Evolutionary conservation across 2,888 invertebrate genomes (phyloP).

Genomic region (Tridacna gigas): DNA sequence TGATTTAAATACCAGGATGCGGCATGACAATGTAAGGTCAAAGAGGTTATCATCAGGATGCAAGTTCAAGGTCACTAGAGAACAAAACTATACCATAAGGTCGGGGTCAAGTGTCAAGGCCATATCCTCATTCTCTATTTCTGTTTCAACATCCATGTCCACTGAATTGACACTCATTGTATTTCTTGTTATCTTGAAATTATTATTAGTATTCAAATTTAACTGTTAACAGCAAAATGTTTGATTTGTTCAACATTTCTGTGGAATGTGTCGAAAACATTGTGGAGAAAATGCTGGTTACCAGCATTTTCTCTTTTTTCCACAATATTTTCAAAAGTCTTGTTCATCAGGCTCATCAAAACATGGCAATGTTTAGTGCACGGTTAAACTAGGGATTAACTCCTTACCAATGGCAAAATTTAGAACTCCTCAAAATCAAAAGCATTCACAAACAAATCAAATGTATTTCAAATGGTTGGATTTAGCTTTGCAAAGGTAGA

Average conservation of each 20-base stretch:
- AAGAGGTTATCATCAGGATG: background rate
- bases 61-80: slow-evolving; percentile 19
- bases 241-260: background rate
- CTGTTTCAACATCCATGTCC: slow-evolving; percentile 24
- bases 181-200: slow-evolving; percentile 42
- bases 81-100: slow-evolving; percentile 17
- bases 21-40: background rate
- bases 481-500: too few relatives aligned
- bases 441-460: too few relatives aligned
- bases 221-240: background rate
- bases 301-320: too few relatives aligned
- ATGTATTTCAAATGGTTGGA: too few relatives aligned
- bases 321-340: too few relatives aligned
- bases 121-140: slow-evolving; percentile 24
- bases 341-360: too few relatives aligned
- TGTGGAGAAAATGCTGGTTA: too few relatives aligned
- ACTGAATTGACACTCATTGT: slow-evolving; percentile 45
- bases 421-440: too few relatives aligned
- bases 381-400: too few relatives aligned
- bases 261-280: too few relatives aligned
- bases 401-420: too few relatives aligned
- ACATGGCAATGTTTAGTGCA: too few relatives aligned
- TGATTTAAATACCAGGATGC: background rate
- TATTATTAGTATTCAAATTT: background rate
- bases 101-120: slow-evolving; percentile 26